Conservation (phyloP, 2,113 vertebrate species). For the Anhinga anhinga region DNA sequence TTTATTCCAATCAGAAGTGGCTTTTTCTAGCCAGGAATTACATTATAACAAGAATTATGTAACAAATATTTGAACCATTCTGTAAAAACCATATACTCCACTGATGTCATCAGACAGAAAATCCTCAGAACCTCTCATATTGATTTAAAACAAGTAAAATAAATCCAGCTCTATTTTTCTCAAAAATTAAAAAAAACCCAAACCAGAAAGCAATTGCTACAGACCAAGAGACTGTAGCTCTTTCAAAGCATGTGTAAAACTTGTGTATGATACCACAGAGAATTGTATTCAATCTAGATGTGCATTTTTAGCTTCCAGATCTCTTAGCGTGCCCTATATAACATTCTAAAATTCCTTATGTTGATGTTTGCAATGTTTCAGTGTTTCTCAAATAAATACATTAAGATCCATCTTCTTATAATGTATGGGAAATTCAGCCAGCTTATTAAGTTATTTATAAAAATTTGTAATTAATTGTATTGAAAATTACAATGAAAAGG, state of each 20-base stretch:
- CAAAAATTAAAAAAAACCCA: not conserved
- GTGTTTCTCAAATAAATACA: not conserved
- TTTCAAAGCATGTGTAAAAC: not conserved
- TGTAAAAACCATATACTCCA: not conserved
- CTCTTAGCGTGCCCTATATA: not conserved
- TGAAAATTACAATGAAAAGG: not conserved
- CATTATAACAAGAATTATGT: not conserved
- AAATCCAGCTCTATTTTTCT: conserved; percentile 1
- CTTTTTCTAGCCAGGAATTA: not conserved
- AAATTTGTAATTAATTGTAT: not conserved
- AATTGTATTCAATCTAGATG: not conserved
- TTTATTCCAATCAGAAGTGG: conserved; percentile 23
- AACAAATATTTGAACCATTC: not conserved
- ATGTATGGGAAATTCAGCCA: not conserved
- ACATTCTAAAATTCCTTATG: not conserved
- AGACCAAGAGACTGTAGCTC: not conserved
- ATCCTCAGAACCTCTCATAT: conserved; percentile 23
- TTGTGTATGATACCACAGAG: not conserved
- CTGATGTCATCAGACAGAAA: conserved; percentile 17
- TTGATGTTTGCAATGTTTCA: not conserved
- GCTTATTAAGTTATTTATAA: not conserved
- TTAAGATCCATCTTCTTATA: not conserved
- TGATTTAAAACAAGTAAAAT: conserved; percentile 34
- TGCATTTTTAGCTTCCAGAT: not conserved
- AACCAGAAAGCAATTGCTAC: not conserved